These are phyloP conservation scores for Therioaphis trifolii DNA, from an alignment of 2,888 invertebrate species.

Conservation along the genomic window DNA sequence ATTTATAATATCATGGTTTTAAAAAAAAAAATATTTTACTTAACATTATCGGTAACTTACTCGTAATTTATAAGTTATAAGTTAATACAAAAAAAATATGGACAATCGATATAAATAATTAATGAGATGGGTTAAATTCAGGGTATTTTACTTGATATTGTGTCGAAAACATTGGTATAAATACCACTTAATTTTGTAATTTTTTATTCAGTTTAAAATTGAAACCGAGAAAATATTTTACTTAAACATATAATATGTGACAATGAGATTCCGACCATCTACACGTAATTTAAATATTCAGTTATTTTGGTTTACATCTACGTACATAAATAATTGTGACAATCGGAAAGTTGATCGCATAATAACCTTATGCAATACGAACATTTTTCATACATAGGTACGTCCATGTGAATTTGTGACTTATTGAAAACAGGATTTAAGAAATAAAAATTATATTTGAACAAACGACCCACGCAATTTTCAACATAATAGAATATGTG, in stretches of 20 bases:
- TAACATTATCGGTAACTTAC: too few relatives aligned
- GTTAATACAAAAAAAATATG: too few relatives aligned
- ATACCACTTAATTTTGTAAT: background rate
- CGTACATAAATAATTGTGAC: conserved; percentile 21
- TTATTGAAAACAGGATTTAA: conserved; percentile 37
- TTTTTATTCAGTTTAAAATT: background rate
- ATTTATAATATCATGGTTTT: too few relatives aligned
- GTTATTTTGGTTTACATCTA: background rate
- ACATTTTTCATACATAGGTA: background rate
- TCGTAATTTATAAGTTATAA: too few relatives aligned
- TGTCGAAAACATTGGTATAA: background rate
- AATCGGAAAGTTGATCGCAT: conserved; percentile 43
- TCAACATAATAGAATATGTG: background rate
- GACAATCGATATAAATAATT: too few relatives aligned
- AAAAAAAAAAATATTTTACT: too few relatives aligned
- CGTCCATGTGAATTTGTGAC: background rate
- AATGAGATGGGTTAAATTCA: too few relatives aligned
- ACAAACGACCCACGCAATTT: background rate
- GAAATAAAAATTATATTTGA: conserved; percentile 18
- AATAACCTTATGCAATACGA: conserved; percentile 37
- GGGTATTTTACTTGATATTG: too few relatives aligned
- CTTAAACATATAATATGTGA: conserved; percentile 17
- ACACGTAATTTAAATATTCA: conserved; percentile 33
- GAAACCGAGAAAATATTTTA: conserved; percentile 28
- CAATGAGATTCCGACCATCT: background rate